Conservation (phyloP, 2,113 vertebrate genomes). For the Cyprinus carpio region DNA sequence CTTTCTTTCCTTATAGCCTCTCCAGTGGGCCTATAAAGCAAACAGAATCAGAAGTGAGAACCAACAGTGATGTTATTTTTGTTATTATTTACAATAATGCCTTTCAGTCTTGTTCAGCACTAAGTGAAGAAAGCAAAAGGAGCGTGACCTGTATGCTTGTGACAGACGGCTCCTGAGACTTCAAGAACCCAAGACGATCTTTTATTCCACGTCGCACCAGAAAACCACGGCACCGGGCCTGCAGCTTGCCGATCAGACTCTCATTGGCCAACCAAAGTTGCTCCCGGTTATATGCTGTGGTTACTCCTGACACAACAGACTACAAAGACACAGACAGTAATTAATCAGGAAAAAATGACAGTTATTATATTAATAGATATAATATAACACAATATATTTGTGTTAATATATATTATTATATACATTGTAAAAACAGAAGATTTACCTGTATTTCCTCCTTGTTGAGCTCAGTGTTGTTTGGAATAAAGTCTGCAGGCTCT, state of each 20-base stretch:
- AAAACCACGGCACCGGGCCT: conserved; percentile 91
- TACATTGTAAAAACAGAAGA: not conserved
- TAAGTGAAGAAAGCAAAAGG: not conserved
- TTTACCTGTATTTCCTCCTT: conserved; percentile 95
- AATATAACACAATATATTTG: too few species aligned
- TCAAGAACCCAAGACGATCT: conserved; percentile 84
- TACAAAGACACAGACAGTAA: conserved; percentile 40
- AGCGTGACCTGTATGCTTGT: conserved; percentile 88
- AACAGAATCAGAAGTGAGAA: not conserved
- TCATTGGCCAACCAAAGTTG: conserved; percentile 97
- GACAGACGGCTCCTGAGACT: conserved; percentile 88
- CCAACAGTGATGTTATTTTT: not conserved
- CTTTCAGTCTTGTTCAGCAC: not conserved
- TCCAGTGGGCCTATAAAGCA: conserved; percentile 86
- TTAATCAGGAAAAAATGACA: not conserved
- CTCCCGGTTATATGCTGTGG: conserved; percentile 91
- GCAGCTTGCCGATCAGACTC: conserved; percentile 86
- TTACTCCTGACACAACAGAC: conserved; percentile 90
- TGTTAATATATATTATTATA: too few species aligned
- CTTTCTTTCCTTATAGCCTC: conserved; percentile 90
- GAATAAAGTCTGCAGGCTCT: conserved; percentile 82
- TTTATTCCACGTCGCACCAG: conserved; percentile 83
- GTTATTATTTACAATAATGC: not conserved
- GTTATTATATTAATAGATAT: too few species aligned
- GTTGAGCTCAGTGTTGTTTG: conserved; percentile 85